Evolutionary conservation across 2,797 vertebrate species (phyloP), one percentile per base, ranked within the genome.

Genomic region (Xerus rutilus): DNA sequence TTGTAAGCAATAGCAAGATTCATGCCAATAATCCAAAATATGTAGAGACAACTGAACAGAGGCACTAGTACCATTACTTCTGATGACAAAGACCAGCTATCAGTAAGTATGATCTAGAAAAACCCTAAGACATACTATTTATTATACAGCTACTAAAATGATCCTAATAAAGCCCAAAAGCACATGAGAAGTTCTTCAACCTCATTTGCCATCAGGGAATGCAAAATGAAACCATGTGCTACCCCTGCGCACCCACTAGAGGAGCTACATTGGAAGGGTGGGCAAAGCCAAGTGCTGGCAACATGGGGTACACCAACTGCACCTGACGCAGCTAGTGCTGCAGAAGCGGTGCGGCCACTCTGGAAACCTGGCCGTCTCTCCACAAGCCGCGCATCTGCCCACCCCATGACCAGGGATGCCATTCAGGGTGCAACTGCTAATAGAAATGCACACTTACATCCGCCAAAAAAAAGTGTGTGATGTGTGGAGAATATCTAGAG

Each of bases 1-100:
- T 7, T 74, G 7, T 84, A 65, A 64, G 64, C 59, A 79, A 64
- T 32, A 94, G 57, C 32, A 86, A 92, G 85, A 96, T 73, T 81
- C 89, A 92, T 5, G 2, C 83, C 89, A 30, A 30, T 14, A 65
- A 64, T 17, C 74, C 49, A 52, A 45, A 73, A 52, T 47, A 79
- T 1, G 15, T 64, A 62, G 47, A 57, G 62, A 83, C 35, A 30
- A 14, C 32, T 65, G 35, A 28, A 73, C 28, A 54, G 65, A 87
- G 20, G 62, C 15, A 67, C 11, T 49, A 49, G 47, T 21, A 78
- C 57, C 14, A 59, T 32, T 20, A 20, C 17, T 67, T 65, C 21
- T 15, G 23, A 57, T 1, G 32, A 89, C 14, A 20, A 72, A 85
- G 3, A 32, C 21, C 15, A 39, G 69, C 43, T 21, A 54, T 32